Conservation (phyloP, 1,140 invertebrate genomes). For the Archivesica marissinica region DNA sequence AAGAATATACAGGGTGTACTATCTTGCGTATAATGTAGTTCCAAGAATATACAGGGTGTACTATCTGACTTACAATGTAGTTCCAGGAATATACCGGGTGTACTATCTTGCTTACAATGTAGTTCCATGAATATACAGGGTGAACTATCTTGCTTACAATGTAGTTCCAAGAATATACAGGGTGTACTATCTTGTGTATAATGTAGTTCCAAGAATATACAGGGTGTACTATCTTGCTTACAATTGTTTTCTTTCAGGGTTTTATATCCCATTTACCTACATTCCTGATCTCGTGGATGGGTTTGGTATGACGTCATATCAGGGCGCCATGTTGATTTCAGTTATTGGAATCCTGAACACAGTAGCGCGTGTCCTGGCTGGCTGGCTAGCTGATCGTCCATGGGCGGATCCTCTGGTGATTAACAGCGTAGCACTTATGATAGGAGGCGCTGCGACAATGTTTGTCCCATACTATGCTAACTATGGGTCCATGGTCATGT, state of each 20-base stretch:
- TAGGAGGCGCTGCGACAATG: slow-evolving; percentile 86
- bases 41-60: no score
- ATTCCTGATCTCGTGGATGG: slow-evolving; percentile 85
- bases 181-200: no score
- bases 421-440: slow-evolving; percentile 94
- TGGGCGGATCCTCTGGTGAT: slow-evolving; percentile 93
- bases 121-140: no score
- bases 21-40: no score
- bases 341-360: slow-evolving; percentile 92
- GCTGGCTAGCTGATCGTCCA: slow-evolving; percentile 85
- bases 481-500: slow-evolving; percentile 91
- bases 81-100: no score
- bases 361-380: slow-evolving; percentile 85
- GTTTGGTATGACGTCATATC: slow-evolving; percentile 77
- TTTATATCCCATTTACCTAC: slow-evolving; percentile 95
- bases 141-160: no score
- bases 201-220: no score
- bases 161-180: no score
- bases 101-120: no score
- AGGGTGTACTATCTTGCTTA: no score
- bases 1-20: no score
- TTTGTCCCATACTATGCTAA: slow-evolving; percentile 91
- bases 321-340: slow-evolving; percentile 90
- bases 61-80: no score
- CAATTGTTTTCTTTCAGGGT: slow-evolving; percentile 87